Base-by-base conservation (phyloP, 1,140 invertebrate species). In the Dreissena polymorpha region DNA sequence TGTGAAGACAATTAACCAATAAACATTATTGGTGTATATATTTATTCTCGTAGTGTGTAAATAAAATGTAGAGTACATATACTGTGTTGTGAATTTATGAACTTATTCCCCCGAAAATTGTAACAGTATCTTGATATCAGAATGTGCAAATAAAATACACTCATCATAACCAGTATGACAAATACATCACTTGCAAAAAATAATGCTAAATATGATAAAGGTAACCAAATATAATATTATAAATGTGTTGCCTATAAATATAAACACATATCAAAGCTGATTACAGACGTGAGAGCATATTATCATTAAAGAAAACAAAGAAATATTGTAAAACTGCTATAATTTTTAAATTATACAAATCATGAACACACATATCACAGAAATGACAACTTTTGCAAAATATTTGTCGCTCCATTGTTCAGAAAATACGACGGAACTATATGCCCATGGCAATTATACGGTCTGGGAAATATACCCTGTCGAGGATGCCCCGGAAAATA, bases 311-410 rank as follows among this genome's bases (percentile, higher is more conserved):
- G n/a, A 13, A 60, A 60, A 60, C 57, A 60, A n/a, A 5, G 57
- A 39, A 39, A 39, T 39, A 39, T 39, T 5, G 39, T 39, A 39
- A 39, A 39, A 39, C 8, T 39, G 39, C 39, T 39, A 39, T 39
- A 39, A 39, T 39, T 39, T 39, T 39, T 39, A 39, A 39, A 8
- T 39, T 5, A 39, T 39, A 5, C 39, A 39, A 39, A 8, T 39
- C 2, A 39, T 5, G 0, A 23, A 29, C 27, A 18, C 72, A 39
- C 51, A 14, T 70, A 21, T 85, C 86, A 89, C 23, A 90, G 86
- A 53, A 88, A 84, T 3, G 89, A 89, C 10, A 90, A 86, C 80
- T 90, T 90, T 67, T 89, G 87, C 27, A 90, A 70, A 57, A 90
- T 64, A 10, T 80, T 76, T 7, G 86, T 75, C 10, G 87, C 74